phyloP scores from a whole-genome alignment of 2,797 vertebrate species.

The Acridotheres tristis region DNA sequence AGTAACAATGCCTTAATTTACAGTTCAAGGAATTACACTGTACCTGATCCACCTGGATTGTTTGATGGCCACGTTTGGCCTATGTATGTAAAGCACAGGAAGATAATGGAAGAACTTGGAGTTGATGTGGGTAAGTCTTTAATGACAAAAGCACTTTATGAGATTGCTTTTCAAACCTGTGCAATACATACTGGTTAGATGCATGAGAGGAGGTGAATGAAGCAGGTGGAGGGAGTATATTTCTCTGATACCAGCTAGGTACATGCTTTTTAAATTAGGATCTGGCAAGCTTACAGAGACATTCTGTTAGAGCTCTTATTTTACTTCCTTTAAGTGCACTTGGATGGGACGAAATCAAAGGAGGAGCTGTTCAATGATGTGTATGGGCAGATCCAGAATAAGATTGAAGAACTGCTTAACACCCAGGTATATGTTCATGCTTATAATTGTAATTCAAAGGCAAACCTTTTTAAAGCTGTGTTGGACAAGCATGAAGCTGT shows the following conservation, averaged over 20 bases:
- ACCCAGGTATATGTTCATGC: constrained; percentile 21
- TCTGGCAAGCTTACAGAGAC: not conserved
- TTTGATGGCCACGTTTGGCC: constrained; percentile 94
- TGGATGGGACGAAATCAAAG: constrained; percentile 88
- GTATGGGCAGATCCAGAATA: constrained; percentile 85
- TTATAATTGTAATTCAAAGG: not conserved
- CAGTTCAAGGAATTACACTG: constrained; percentile 89
- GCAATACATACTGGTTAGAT: not conserved
- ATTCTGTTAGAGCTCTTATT: not conserved
- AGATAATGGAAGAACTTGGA: constrained; percentile 84
- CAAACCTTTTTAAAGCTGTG: not conserved
- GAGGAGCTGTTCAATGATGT: constrained; percentile 87
- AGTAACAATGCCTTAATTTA: not conserved
- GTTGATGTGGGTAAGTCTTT: constrained; percentile 81
- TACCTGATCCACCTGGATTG: constrained; percentile 90
- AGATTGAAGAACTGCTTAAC: constrained; percentile 76
- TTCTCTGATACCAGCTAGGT: not conserved
- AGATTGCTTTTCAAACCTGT: not conserved
- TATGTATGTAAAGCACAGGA: constrained; percentile 91
- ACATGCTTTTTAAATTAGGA: not conserved
- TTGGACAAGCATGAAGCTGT: not conserved
- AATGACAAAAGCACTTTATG: not conserved
- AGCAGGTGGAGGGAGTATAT: not conserved
- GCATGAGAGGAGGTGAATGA: not conserved
- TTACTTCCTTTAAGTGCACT: constrained; percentile 79